These are phyloP conservation scores for Microctonus brassicae DNA, from an alignment of 2,888 invertebrate species.

Conservation along the genomic window DNA sequence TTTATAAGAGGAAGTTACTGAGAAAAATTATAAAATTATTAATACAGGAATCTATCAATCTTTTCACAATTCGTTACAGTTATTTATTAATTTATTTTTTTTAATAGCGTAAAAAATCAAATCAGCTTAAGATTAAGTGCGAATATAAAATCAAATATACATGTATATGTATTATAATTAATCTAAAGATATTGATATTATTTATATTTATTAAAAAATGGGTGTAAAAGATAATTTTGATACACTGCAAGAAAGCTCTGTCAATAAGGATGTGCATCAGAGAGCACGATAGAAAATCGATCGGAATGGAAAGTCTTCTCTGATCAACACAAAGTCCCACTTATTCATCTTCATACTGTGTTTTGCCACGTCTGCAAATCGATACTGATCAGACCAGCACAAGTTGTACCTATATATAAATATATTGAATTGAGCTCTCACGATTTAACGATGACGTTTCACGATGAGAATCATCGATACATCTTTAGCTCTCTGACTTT, in stretches of 20 bases:
- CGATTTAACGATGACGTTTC: not conserved
- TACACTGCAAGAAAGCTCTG: slow-evolving; percentile 38
- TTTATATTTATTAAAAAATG: slow-evolving; percentile 2
- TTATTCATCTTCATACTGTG: slow-evolving; percentile 16
- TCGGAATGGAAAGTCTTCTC: slow-evolving; percentile 52
- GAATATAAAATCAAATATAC: not conserved
- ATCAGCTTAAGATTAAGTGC: not conserved
- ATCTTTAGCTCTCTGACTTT: not conserved
- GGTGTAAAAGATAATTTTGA: not conserved
- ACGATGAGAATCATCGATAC: not conserved
- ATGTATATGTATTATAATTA: not conserved
- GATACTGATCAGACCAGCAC: not conserved
- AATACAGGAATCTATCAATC: no score
- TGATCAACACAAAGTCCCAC: slow-evolving; percentile 32
- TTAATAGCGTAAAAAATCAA: not conserved
- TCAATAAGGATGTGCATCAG: slow-evolving; percentile 29
- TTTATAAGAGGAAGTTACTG: no score
- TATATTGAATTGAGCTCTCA: not conserved
- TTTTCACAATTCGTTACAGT: not conserved
- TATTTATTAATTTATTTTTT: no score
- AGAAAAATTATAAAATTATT: no score
- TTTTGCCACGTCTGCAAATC: slow-evolving; percentile 1
- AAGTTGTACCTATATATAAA: not conserved
- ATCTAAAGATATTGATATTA: not conserved
- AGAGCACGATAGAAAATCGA: slow-evolving; percentile 45